phyloP scores from a whole-genome alignment of 2,797 vertebrate species.

The Propithecus perrieri region DNA sequence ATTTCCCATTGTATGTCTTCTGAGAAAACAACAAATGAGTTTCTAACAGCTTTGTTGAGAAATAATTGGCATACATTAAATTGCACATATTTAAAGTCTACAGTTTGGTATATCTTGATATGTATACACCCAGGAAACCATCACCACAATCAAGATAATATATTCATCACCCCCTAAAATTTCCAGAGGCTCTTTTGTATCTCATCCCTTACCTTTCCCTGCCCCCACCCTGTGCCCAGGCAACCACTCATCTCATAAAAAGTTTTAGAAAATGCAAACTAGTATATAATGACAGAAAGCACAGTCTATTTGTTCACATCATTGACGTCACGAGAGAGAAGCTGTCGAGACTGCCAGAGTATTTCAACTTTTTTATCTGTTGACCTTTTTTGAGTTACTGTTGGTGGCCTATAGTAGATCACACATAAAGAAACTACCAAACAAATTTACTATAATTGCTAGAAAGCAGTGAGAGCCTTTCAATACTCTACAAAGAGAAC shows the following conservation, averaged over 20 bases:
- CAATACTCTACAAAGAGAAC: background rate
- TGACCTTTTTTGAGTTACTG: background rate
- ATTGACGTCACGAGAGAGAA: background rate
- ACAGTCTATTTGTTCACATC: background rate
- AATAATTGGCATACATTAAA: background rate
- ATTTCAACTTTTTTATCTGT: background rate
- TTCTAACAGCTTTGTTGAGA: constrained; percentile 3
- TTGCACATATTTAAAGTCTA: background rate
- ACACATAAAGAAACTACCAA: background rate
- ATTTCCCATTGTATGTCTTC: background rate
- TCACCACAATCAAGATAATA: background rate
- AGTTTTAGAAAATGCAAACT: background rate
- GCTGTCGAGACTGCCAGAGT: background rate
- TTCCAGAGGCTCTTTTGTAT: background rate
- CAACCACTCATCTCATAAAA: background rate
- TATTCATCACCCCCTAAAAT: background rate
- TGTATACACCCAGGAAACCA: background rate
- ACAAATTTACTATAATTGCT: background rate
- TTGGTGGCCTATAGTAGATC: background rate
- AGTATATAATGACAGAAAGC: background rate
- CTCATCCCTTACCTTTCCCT: background rate
- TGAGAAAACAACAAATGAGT: background rate
- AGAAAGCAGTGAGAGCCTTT: background rate
- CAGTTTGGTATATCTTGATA: background rate
- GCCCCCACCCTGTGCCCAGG: background rate